Conservation (phyloP, 2,797 vertebrate genomes). For the Pampus argenteus region DNA sequence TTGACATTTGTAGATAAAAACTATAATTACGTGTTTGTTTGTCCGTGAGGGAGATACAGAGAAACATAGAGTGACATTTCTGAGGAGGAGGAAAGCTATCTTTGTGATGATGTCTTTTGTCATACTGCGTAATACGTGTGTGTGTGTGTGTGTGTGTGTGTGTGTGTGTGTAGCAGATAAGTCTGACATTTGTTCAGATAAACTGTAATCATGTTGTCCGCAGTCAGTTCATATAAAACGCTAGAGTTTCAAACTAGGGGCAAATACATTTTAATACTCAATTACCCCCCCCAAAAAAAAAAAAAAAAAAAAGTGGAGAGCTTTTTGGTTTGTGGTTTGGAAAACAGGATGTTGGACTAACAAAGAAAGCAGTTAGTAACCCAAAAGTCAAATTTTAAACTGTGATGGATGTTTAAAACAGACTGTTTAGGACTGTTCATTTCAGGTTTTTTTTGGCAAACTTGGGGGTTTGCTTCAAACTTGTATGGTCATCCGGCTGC, state of each 20-base stretch:
- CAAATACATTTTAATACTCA: neutral
- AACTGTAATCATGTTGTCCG: constrained; percentile 65
- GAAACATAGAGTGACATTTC: constrained; percentile 45
- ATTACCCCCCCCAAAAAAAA: no score
- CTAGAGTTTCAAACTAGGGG: constrained; percentile 12
- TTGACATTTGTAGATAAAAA: constrained; percentile 63
- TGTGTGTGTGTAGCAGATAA: constrained; percentile 13
- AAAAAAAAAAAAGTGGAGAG: no score
- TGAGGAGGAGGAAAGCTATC: constrained; percentile 36
- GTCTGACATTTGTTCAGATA: constrained; percentile 57
- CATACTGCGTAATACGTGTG: no score
- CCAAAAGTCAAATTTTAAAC: no score
- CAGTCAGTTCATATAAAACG: constrained; percentile 26
- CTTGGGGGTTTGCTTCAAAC: no score
- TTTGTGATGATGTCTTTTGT: constrained; percentile 31
- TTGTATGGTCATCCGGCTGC: neutral
- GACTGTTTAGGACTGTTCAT: neutral
- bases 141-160: neutral
- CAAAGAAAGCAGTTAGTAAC: no score
- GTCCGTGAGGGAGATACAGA: constrained; percentile 38
- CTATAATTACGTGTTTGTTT: constrained; percentile 64
- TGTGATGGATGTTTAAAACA: neutral
- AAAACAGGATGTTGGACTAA: neutral
- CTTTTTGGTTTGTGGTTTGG: neutral
- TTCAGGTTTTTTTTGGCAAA: no score